Conservation (phyloP, 2,113 vertebrate genomes). For the Pluvialis apricaria region DNA sequence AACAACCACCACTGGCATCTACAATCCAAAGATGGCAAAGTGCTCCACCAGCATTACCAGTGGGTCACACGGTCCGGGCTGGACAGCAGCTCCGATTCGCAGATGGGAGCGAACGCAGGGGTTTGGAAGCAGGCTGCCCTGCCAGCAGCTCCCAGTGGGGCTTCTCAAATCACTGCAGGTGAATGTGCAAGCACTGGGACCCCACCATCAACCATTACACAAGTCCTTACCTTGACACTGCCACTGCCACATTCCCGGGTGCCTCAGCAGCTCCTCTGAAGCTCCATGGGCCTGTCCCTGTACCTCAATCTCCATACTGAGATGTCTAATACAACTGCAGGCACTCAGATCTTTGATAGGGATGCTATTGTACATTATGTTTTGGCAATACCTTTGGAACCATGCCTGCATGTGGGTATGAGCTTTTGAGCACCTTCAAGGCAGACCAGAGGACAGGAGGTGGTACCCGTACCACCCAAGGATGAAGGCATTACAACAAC, state of each 20-base stretch:
- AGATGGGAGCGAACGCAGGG: rapidly evolving
- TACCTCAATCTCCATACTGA: neutral
- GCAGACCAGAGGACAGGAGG: neutral
- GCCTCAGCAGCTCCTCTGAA: neutral
- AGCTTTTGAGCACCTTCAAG: neutral
- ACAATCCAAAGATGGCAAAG: neutral
- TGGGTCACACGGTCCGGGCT: rapidly evolving
- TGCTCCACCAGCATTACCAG: neutral
- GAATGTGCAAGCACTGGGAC: neutral
- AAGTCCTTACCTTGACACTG: neutral
- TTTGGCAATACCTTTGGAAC: neutral
- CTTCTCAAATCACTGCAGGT: neutral
- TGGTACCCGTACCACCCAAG: neutral
- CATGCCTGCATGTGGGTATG: rapidly evolving
- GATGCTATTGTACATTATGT: rapidly evolving
- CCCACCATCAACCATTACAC: neutral
- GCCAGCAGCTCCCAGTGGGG: neutral
- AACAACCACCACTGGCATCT: neutral
- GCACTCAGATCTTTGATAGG: neutral
- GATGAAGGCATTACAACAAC: neutral
- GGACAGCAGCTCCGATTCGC: rapidly evolving
- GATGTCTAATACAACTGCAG: neutral
- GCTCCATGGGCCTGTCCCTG: neutral
- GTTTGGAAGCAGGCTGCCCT: neutral
- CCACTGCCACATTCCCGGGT: neutral